A percentile compares a stretch with the other conserved stretches of the same genome.
These are phyloP conservation scores for Todiramphus saurophagus DNA, from an alignment of 2,113 vertebrate genomes.

Conservation along the genomic window DNA sequence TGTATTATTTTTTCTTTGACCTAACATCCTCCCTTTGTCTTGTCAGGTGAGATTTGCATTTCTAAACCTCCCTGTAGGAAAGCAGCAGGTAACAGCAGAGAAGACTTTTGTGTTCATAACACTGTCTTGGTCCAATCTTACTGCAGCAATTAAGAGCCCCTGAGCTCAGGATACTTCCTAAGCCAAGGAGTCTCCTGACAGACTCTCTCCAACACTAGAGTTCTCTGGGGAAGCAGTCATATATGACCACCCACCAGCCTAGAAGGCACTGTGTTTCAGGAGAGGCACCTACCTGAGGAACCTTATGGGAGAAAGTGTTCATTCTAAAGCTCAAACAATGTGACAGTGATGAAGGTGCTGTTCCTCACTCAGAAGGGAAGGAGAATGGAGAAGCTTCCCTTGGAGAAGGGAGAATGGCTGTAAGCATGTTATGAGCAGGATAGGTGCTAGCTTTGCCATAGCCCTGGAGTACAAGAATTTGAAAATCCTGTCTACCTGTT, in stretches of 20 bases:
- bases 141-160: not conserved
- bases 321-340: not conserved
- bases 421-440: not conserved
- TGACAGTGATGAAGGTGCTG: not conserved
- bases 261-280: not conserved
- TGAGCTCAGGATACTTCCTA: not conserved
- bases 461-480: not conserved
- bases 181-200: not conserved
- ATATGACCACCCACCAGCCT: not conserved
- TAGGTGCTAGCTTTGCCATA: not conserved
- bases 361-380: not conserved
- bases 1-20: constrained; percentile 1
- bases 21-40: not conserved
- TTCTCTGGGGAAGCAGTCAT: not conserved
- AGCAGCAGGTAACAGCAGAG: not conserved
- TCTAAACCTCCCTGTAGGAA: not conserved
- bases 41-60: not conserved
- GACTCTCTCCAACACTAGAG: not conserved
- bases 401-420: not conserved
- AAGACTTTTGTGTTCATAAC: not conserved
- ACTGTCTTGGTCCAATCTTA: not conserved
- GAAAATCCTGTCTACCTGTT: not conserved
- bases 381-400: not conserved
- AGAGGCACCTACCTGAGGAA: not conserved
- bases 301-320: not conserved